Conservation (phyloP, 2,113 vertebrate genomes). For the Oreocharis arfaki region DNA sequence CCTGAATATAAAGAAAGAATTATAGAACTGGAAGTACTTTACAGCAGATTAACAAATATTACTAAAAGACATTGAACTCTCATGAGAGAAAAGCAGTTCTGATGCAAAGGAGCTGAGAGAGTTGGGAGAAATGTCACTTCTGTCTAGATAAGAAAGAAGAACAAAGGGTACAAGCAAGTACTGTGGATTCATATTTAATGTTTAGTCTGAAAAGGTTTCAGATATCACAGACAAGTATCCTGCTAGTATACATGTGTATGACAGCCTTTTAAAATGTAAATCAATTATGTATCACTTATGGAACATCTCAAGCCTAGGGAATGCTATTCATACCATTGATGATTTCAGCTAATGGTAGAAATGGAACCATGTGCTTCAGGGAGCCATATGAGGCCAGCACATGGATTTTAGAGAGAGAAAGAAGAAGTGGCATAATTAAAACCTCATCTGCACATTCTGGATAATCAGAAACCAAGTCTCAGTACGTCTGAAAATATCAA, state of each 20-base stretch:
- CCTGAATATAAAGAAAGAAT: not conserved
- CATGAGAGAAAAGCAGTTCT: not conserved
- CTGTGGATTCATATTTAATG: not conserved
- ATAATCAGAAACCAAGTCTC: not conserved
- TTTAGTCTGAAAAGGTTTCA: not conserved
- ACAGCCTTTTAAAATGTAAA: not conserved
- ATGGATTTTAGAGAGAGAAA: not conserved
- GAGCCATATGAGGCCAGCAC: not conserved
- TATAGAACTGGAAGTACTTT: not conserved
- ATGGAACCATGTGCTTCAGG: not conserved
- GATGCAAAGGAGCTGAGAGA: not conserved
- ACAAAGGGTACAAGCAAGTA: not conserved
- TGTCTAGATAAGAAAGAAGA: not conserved
- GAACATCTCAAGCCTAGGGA: not conserved
- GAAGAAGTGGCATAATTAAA: not conserved
- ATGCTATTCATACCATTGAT: not conserved
- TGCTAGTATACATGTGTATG: not conserved
- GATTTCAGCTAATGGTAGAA: not conserved
- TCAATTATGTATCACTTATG: not conserved
- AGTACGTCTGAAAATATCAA: not conserved
- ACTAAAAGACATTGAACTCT: not conserved
- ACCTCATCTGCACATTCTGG: not conserved
- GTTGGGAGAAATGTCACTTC: not conserved
- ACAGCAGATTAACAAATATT: not conserved
- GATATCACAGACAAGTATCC: not conserved